Evolutionary conservation across 2,797 vertebrate species (phyloP).

Genomic region (Tauraco hartlaubi): DNA sequence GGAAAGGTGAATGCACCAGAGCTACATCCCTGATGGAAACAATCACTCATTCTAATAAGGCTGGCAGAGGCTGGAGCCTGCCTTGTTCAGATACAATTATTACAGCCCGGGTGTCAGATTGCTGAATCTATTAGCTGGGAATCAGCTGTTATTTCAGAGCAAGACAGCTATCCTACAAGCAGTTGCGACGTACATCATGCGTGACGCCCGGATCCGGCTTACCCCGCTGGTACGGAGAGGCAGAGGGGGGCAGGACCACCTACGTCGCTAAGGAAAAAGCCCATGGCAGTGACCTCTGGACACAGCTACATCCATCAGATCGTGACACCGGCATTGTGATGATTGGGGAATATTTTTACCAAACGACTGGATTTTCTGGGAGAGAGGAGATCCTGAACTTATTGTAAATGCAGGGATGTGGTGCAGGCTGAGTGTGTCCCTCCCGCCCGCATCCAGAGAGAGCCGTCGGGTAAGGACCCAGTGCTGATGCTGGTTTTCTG

Average conservation of each 20-base stretch:
- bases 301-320: neutral
- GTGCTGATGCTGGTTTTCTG: neutral
- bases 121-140: slow-evolving; percentile 64
- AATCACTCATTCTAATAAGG: slow-evolving; percentile 75
- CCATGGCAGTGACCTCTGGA: neutral
- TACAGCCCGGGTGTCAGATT: slow-evolving; percentile 69
- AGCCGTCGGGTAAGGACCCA: accelerated
- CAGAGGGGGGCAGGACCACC: neutral
- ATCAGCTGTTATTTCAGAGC: slow-evolving; percentile 60
- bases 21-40: slow-evolving; percentile 68
- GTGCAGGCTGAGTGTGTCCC: neutral
- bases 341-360: neutral
- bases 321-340: accelerated
- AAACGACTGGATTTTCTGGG: accelerated
- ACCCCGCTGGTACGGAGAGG: accelerated
- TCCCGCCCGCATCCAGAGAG: neutral
- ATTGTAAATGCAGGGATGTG: accelerated
- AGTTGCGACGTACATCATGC: slow-evolving; percentile 17
- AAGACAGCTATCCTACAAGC: slow-evolving; percentile 25
- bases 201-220: neutral
- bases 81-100: slow-evolving; percentile 76
- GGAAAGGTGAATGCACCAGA: slow-evolving; percentile 59
- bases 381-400: neutral
- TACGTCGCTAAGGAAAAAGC: neutral
- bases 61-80: slow-evolving; percentile 71